A percentile compares a stretch with the other conserved stretches of the same genome.
These are phyloP conservation scores for Cardiocondyla obscurior DNA, from an alignment of 1,140 invertebrate species.

Conservation along the genomic window DNA sequence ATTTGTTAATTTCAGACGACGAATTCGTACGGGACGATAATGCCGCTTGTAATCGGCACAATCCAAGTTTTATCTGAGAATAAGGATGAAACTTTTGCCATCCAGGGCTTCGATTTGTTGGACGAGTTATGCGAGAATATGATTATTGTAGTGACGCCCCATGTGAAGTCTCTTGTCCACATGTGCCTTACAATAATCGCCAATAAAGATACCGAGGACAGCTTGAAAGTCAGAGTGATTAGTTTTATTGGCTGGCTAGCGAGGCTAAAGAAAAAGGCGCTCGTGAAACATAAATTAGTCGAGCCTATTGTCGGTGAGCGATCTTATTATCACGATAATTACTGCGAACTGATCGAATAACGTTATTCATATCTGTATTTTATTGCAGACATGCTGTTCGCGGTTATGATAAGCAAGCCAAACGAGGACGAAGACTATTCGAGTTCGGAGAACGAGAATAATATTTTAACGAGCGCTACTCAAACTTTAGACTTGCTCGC, in stretches of 20 bases:
- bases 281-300: slow-evolving; percentile 90
- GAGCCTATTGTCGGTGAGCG: slow-evolving; percentile 86
- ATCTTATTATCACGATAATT: background rate
- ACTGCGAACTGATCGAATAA: background rate
- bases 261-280: slow-evolving; percentile 89
- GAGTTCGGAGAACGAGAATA: slow-evolving; percentile 85
- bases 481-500: slow-evolving; percentile 91
- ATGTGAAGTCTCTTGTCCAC: slow-evolving; percentile 87
- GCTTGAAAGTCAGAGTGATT: slow-evolving; percentile 88
- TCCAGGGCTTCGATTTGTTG: slow-evolving; percentile 88
- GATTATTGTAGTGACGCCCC: slow-evolving; percentile 86
- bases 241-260: slow-evolving; percentile 87
- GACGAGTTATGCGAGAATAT: slow-evolving; percentile 89
- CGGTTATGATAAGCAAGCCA: slow-evolving; percentile 86
- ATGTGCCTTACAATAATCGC: slow-evolving; percentile 87
- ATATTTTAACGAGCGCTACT: slow-evolving; percentile 87
- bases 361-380: background rate
- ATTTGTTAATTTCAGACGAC: slow-evolving; percentile 79
- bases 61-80: slow-evolving; percentile 84
- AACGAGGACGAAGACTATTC: slow-evolving; percentile 88
- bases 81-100: slow-evolving; percentile 85
- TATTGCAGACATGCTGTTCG: slow-evolving; percentile 86
- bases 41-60: slow-evolving; percentile 87
- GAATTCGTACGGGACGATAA: slow-evolving; percentile 86
- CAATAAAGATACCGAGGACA: slow-evolving; percentile 85